Evolutionary conservation across 2,797 vertebrate genomes (phyloP).

Genomic region (Poecilia picta): DNA sequence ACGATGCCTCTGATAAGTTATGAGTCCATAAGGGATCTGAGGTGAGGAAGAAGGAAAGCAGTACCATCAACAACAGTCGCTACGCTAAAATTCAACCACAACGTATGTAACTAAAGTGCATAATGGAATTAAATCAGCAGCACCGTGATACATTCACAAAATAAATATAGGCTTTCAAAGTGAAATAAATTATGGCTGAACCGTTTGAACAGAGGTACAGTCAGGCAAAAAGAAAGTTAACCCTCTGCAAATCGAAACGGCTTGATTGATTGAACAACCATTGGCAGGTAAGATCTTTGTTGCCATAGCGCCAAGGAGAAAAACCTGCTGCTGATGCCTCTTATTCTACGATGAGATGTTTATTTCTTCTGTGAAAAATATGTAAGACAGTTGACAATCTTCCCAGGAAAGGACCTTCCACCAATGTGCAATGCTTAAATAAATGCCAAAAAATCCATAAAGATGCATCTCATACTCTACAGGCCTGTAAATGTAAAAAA

Average conservation of each 20-base stretch:
- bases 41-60: conserved; percentile 53
- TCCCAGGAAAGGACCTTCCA: background rate
- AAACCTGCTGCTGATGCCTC: background rate
- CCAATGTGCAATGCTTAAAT: background rate
- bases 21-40: conserved; percentile 52
- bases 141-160: conserved; percentile 93
- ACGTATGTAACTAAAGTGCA: conserved; percentile 92
- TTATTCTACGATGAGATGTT: background rate
- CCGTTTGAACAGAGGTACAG: conserved; percentile 38
- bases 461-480: background rate
- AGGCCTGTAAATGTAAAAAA: background rate
- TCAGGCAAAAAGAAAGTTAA: background rate
- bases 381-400: background rate
- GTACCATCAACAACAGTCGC: conserved; percentile 52
- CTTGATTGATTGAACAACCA: background rate
- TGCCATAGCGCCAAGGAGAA: background rate
- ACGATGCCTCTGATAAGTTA: conserved; percentile 70
- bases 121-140: conserved; percentile 94
- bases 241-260: background rate
- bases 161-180: conserved; percentile 92
- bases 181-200: conserved; percentile 93
- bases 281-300: background rate
- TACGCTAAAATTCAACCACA: conserved; percentile 70
- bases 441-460: background rate
- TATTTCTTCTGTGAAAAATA: background rate